These are phyloP conservation scores for Caenorhabditis sp. DNA, from an alignment of 2,888 invertebrate species.

Conservation along the genomic window DNA sequence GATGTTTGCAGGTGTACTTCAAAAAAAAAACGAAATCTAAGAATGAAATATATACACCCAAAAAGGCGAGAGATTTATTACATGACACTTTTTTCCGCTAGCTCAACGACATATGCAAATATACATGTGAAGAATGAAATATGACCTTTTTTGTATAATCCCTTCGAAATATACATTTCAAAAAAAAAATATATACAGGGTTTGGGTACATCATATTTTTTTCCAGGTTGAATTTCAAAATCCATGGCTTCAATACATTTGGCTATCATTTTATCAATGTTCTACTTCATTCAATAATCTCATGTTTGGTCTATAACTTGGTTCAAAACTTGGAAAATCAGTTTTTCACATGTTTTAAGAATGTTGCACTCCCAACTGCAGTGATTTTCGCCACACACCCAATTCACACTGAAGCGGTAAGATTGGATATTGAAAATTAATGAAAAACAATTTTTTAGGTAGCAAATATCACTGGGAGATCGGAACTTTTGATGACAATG, in stretches of 20 bases:
- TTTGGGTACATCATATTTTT: background rate
- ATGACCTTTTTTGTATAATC: slow-evolving; percentile 8
- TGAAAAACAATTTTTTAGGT: slow-evolving; percentile 74
- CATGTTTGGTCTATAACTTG: slow-evolving; percentile 61
- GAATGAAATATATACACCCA: background rate
- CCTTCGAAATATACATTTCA: background rate
- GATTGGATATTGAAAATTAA: background rate
- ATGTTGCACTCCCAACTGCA: slow-evolving; percentile 75
- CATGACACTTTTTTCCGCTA: slow-evolving; percentile 7
- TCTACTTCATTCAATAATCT: slow-evolving; percentile 79
- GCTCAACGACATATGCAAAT: slow-evolving; percentile 28
- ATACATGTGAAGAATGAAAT: slow-evolving; percentile 21
- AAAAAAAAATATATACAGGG: background rate
- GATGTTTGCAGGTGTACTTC: background rate
- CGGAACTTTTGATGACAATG: slow-evolving; percentile 85
- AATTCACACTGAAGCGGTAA: slow-evolving; percentile 87
- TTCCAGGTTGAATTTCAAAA: slow-evolving; percentile 75
- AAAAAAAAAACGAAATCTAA: background rate
- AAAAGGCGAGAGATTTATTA: slow-evolving; percentile 1
- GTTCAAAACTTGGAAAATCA: slow-evolving; percentile 17
- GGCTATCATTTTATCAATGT: slow-evolving; percentile 83
- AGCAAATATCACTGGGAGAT: slow-evolving; percentile 88
- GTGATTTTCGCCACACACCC: slow-evolving; percentile 89
- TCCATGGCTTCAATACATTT: slow-evolving; percentile 73
- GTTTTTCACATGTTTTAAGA: slow-evolving; percentile 3